These are phyloP conservation scores for Perithous albicinctus DNA, from an alignment of 2,888 invertebrate genomes.

Conservation along the genomic window DNA sequence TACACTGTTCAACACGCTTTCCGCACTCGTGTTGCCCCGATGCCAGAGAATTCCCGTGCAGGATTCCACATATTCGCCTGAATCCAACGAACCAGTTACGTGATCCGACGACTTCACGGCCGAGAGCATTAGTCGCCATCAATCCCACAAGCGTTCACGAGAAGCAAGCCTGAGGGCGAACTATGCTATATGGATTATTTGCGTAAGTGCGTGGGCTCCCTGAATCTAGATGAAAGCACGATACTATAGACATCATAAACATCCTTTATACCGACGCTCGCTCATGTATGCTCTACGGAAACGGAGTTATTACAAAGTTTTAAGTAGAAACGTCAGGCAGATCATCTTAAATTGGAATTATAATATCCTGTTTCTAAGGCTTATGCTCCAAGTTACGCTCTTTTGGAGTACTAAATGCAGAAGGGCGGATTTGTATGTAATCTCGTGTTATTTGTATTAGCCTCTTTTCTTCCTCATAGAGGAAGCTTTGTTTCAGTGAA, in stretches of 20 bases:
- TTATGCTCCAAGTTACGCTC: too few relatives aligned
- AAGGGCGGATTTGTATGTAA: too few relatives aligned
- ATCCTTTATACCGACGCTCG: neutral
- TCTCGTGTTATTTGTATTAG: too few relatives aligned
- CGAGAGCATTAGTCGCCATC: neutral
- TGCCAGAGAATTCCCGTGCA: neutral
- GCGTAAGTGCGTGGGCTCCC: neutral
- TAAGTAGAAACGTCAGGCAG: too few relatives aligned
- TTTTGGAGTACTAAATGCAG: too few relatives aligned
- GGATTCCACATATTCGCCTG: neutral
- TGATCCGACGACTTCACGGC: conserved; percentile 19
- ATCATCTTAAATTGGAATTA: neutral
- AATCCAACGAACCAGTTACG: conserved; percentile 1
- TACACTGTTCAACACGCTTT: neutral
- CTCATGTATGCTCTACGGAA: neutral
- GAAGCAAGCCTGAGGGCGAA: neutral
- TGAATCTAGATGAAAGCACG: neutral
- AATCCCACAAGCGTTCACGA: neutral
- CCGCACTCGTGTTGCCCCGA: neutral
- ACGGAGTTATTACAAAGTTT: too few relatives aligned
- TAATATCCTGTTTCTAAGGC: neutral
- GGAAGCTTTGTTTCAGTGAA: too few relatives aligned
- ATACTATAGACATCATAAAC: neutral
- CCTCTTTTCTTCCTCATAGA: too few relatives aligned
- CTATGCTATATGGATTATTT: neutral